Base-by-base conservation (phyloP, 2,113 vertebrate species). In the Sorex fumeus region DNA sequence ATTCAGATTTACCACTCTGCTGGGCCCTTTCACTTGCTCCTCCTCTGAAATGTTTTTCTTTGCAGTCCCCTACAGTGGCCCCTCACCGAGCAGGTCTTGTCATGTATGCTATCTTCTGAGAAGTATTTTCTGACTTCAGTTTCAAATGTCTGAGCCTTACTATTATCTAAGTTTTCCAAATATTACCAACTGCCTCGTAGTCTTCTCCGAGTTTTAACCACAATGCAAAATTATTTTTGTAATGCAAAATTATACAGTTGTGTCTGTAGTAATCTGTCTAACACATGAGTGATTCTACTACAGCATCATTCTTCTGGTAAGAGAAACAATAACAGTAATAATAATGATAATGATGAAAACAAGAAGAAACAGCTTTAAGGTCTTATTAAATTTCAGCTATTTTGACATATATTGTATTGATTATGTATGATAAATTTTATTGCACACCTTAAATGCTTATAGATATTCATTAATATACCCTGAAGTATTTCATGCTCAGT, bases 321-420 rank as follows among this genome's bases (percentile, higher is more conserved):
- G 85, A 13, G 88, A 53, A 69, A 25, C 84, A 60, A 60, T 50
- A 50, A 50, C 47, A 50, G 47, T 50, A 50, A 50, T 10, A 13
- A 7, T 50, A 50, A 50, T 50, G 47, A 50, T 50, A 2, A 50
- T 50, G 13, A 50, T 10, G n/a, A n/a, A n/a, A n/a, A n/a, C n/a
- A 50, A 50, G 47, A 40, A 40, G 40, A 40, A 40, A 40, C 19
- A 34, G 30, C 6, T 71, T 88, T 45, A 67, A 15, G 12, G 12
- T 83, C 75, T 82, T 81, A 19, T 77, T 84, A 66, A 91, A 81
- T 69, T 1, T 81, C 34, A 64, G 21, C 3, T 23, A 3, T 64
- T 87, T 94, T 86, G 70, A 32, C 28, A 84, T 0, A 28, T 50
- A 93, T 76, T 76, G 13, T 45, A 80, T 86, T 4, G 23, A 21